These are phyloP conservation scores for Spilosoma lubricipeda DNA, from an alignment of 2,888 invertebrate genomes.

Conservation along the genomic window DNA sequence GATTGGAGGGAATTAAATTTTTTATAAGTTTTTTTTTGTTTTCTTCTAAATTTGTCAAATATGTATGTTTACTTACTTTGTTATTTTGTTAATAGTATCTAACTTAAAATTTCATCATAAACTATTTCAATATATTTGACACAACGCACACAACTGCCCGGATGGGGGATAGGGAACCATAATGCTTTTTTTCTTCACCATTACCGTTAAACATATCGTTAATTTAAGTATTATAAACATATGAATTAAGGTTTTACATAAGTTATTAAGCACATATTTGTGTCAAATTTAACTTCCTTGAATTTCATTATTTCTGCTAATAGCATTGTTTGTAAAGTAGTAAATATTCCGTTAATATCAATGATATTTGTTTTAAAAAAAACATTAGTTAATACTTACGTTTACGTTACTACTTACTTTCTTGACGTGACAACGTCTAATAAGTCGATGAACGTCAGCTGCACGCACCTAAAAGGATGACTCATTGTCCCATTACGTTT, in stretches of 20 bases:
- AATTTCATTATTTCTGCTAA: not conserved
- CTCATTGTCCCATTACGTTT: no score
- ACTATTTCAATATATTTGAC: slow-evolving; percentile 3
- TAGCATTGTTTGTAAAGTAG: not conserved
- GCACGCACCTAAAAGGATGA: no score
- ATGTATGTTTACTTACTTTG: not conserved
- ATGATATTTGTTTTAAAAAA: no score
- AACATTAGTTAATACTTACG: no score
- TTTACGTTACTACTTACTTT: no score
- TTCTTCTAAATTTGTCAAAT: not conserved
- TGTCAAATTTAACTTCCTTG: not conserved
- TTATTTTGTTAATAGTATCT: no score
- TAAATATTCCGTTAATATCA: no score
- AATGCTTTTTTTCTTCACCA: not conserved
- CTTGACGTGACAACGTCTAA: no score
- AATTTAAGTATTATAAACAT: not conserved
- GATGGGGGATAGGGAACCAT: not conserved
- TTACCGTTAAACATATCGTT: not conserved
- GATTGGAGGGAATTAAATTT: no score
- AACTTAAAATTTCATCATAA: no score
- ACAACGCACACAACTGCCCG: not conserved
- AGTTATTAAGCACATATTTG: not conserved
- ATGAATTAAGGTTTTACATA: not conserved
- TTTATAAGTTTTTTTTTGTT: no score
- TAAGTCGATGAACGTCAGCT: no score